phyloP scores from a whole-genome alignment of 1,140 invertebrate species.

The Drosophila lini region DNA sequence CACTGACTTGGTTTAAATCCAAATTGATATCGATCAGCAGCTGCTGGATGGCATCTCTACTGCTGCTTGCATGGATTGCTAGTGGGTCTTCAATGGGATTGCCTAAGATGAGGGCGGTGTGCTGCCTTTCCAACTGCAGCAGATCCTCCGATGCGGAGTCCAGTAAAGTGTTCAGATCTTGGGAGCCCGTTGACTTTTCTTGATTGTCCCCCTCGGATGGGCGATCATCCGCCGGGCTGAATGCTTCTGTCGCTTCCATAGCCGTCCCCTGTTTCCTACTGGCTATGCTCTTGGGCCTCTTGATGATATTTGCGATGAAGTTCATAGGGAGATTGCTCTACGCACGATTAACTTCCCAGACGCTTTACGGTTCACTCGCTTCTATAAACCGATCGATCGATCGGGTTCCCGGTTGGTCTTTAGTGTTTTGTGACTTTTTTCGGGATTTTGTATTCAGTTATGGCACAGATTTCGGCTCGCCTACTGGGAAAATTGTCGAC shows the following conservation, averaged over 20 bases:
- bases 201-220: background rate
- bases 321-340: slow-evolving; percentile 60
- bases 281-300: slow-evolving; percentile 63
- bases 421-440: slow-evolving; percentile 30
- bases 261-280: background rate
- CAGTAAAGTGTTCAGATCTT: slow-evolving; percentile 41
- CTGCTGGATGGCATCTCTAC: slow-evolving; percentile 48
- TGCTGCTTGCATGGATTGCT: background rate
- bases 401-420: slow-evolving; percentile 22
- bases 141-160: slow-evolving; percentile 56
- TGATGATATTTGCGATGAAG: slow-evolving; percentile 75
- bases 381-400: slow-evolving; percentile 28
- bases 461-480: slow-evolving; percentile 42
- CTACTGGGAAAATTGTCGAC: slow-evolving; percentile 43
- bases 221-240: background rate
- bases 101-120: slow-evolving; percentile 30
- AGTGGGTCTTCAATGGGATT: background rate
- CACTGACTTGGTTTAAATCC: slow-evolving; percentile 66
- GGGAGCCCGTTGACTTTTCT: background rate
- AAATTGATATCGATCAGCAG: slow-evolving; percentile 59
- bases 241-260: slow-evolving; percentile 1
- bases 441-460: slow-evolving; percentile 13
- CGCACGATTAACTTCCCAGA: slow-evolving; percentile 57
- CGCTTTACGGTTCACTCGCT: slow-evolving; percentile 51
- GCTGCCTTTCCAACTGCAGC: slow-evolving; percentile 38